A percentile compares a stretch with the other conserved stretches of the same genome.
phyloP scores from a whole-genome alignment of 2,113 vertebrate genomes.

The Solea senegalensis region DNA sequence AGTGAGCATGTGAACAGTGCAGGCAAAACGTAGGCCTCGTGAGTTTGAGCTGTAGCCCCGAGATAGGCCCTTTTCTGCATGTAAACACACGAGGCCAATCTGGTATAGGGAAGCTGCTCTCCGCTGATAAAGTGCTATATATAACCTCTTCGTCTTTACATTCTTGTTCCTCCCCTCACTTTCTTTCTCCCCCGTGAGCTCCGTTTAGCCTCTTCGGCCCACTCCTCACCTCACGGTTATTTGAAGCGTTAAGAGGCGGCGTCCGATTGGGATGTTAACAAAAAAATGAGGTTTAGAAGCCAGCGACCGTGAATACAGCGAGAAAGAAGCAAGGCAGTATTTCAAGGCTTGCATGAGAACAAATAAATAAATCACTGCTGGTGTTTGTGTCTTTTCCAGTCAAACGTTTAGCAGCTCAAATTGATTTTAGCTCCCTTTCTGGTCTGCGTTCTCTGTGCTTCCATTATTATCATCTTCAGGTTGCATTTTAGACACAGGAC shows the following conservation, averaged over 20 bases:
- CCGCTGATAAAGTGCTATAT: conserved; percentile 69
- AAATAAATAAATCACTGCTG: no score
- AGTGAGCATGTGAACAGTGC: conserved; percentile 25
- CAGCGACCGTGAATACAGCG: neutral
- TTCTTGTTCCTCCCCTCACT: conserved; percentile 4
- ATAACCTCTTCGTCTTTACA: conserved; percentile 39
- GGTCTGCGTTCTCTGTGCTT: conserved; percentile 6
- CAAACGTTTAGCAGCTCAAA: neutral
- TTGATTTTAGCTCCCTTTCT: conserved; percentile 3
- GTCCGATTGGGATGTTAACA: conserved; percentile 29
- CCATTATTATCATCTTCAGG: conserved; percentile 26
- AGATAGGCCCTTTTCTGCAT: conserved; percentile 51
- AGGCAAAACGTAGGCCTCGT: conserved; percentile 40
- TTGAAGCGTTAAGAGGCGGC: conserved; percentile 32
- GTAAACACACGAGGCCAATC: conserved; percentile 56
- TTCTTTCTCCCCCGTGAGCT: neutral
- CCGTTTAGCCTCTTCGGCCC: conserved; percentile 11
- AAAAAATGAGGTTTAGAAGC: conserved; percentile 15
- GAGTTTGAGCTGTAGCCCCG: conserved; percentile 52
- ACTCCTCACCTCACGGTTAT: conserved; percentile 10
- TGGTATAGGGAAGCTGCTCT: conserved; percentile 58
- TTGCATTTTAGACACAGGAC: conserved; percentile 22
- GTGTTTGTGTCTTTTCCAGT: conserved; percentile 10
- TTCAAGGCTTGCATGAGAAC: neutral
- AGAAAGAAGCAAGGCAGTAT: neutral